A percentile compares a stretch with the other conserved stretches of the same genome.
Conservation (phyloP, 2,797 vertebrate species). For the Sebastiscus tertius region DNA sequence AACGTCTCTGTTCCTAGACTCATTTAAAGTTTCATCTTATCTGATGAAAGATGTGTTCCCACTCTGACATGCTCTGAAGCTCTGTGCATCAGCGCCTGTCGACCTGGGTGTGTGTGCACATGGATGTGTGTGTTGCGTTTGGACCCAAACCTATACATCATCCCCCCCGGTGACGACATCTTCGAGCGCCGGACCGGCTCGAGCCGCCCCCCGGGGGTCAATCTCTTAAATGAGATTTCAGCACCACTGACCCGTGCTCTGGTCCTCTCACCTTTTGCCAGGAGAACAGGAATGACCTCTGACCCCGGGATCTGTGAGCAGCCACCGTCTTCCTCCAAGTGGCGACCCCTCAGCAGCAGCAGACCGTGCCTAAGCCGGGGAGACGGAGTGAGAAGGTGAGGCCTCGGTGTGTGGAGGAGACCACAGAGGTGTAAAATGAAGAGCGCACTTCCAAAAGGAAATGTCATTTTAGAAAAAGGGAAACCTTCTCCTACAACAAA, state of each 20-base stretch:
- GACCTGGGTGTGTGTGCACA: slow-evolving; percentile 17
- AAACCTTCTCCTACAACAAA: neutral
- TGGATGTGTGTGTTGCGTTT: slow-evolving; percentile 9
- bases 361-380: slow-evolving; percentile 34
- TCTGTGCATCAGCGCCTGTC: slow-evolving; percentile 12
- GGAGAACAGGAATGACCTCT: slow-evolving; percentile 64
- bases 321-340: slow-evolving; percentile 52
- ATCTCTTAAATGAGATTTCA: slow-evolving; percentile 84
- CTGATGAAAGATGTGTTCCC: slow-evolving; percentile 39
- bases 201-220: slow-evolving; percentile 61
- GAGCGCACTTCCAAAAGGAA: slow-evolving; percentile 28
- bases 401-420: slow-evolving; percentile 10
- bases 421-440: slow-evolving; percentile 57
- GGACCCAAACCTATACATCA: slow-evolving; percentile 65
- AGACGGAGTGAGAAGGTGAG: slow-evolving; percentile 45
- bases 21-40: slow-evolving; percentile 56
- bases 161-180: slow-evolving; percentile 52
- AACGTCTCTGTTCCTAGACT: neutral
- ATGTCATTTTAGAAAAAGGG: neutral
- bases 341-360: slow-evolving; percentile 48
- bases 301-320: slow-evolving; percentile 56
- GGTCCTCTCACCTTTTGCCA: slow-evolving; percentile 65
- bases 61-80: slow-evolving; percentile 1
- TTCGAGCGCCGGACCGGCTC: slow-evolving; percentile 52
- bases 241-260: slow-evolving; percentile 73